Evolutionary conservation across 2,113 vertebrate species (phyloP), one percentile per base, ranked within the genome.

Genomic region (Sus scrofa): DNA sequence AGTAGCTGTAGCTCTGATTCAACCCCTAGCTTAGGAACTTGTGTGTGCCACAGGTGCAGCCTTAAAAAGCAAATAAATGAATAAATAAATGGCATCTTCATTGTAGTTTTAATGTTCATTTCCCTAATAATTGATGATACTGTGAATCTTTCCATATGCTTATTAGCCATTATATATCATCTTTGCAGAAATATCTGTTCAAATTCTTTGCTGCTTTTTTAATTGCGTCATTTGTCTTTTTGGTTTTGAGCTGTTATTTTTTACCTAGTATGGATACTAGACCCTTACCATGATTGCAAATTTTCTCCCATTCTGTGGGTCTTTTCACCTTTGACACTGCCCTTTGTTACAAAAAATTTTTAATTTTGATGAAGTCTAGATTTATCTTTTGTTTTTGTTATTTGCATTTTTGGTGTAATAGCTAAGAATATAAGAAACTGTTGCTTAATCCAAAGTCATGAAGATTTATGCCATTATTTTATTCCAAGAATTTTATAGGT

Each of bases 371-470:
- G 13, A 68, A 60, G 37, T 86, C 52, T 37, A 87, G 50, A 52
- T 88, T 74, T 86, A 34, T 75, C 75, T 93, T 85, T 58, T 79
- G 75, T 56, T 79, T 22, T 67, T 89, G 30, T 44, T 87, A 10
- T 89, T 81, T 75, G 19, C 74, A 34, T 44, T 85, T 85, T 70
- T 75, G 73, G 5, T 30, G 4, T 74, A 32, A 86, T 52, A n/a
- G 30, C 56, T 82, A 16, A 56, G 44, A 37, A 27, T 67, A 44
- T 75, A 74, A 68, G 58, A 92, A 87, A 60, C 14, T 67, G 24
- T 50, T 92, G 67, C 75, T 70, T 92, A 81, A 87, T 68, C 7
- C 58, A 67, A 73, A 39, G 37, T 15, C 58, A 56, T 81, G 65
- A 82, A 56, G 34, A 81, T 67, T 11, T 56, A 44, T 58, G 65